Percentiles rank a stretch among this genome's conserved stretches.
These are phyloP conservation scores for Ganaspis brasiliensis DNA, from an alignment of 2,888 invertebrate species.

Conservation along the genomic window DNA sequence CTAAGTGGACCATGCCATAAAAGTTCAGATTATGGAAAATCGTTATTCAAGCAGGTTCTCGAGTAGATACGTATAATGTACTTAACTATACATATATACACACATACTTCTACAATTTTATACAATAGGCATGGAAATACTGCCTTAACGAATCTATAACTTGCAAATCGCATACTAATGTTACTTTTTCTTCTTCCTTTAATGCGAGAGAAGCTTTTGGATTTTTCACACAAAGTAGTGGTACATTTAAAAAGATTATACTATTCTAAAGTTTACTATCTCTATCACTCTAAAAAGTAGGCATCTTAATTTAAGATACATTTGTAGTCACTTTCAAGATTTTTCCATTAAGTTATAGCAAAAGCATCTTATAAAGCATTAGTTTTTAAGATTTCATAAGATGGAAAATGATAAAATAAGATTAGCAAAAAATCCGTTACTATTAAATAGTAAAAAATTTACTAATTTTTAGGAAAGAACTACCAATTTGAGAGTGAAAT, in stretches of 20 bases:
- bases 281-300: too few relatives aligned
- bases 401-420: too few relatives aligned
- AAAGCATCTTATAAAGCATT: too few relatives aligned
- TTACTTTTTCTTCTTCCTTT: background rate
- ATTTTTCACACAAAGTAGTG: slow-evolving; percentile 7
- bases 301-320: too few relatives aligned
- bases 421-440: too few relatives aligned
- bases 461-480: too few relatives aligned
- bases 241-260: slow-evolving; percentile 11
- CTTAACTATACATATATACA: slow-evolving; percentile 15
- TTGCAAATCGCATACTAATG: slow-evolving; percentile 23
- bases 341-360: too few relatives aligned
- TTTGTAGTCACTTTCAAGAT: too few relatives aligned
- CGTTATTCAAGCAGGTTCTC: slow-evolving; percentile 27
- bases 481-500: too few relatives aligned
- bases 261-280: too few relatives aligned
- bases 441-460: too few relatives aligned
- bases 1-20: slow-evolving; percentile 8
- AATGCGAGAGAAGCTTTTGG: slow-evolving; percentile 6
- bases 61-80: slow-evolving; percentile 23
- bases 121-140: slow-evolving; percentile 14
- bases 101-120: slow-evolving; percentile 1
- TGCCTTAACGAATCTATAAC: slow-evolving; percentile 36
- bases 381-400: too few relatives aligned
- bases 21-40: slow-evolving; percentile 28